phyloP scores from a whole-genome alignment of 2,797 vertebrate species.

The Micrastur ruficollis region DNA sequence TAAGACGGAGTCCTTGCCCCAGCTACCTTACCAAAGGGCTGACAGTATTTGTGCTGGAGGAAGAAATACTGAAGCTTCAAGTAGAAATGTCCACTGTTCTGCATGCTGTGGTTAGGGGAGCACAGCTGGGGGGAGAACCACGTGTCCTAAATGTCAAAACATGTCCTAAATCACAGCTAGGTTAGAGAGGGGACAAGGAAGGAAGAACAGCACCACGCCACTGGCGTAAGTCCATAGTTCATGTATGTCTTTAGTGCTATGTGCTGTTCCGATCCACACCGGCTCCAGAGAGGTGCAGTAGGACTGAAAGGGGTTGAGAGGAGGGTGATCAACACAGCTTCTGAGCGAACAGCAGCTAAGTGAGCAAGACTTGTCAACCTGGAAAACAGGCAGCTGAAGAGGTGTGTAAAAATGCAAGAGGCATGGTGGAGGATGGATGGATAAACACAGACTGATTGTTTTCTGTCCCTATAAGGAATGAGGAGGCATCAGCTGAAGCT shows the following conservation, averaged over 20 bases:
- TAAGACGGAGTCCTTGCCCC: not conserved
- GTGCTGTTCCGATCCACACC: not conserved
- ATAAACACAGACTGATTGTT: not conserved
- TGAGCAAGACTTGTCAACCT: not conserved
- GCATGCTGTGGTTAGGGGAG: not conserved
- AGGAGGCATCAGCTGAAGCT: not conserved
- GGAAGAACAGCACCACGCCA: not conserved
- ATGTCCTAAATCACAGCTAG: not conserved
- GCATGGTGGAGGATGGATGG: not conserved
- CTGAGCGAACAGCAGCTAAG: not conserved
- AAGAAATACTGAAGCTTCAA: not conserved
- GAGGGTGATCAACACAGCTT: not conserved
- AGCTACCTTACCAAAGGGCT: not conserved
- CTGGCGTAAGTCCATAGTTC: not conserved
- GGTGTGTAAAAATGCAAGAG: not conserved
- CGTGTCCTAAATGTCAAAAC: not conserved
- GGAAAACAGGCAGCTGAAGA: not conserved
- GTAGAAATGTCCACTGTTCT: not conserved
- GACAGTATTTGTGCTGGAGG: not conserved
- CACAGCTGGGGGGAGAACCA: not conserved
- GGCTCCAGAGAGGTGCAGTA: not conserved
- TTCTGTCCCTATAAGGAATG: not conserved
- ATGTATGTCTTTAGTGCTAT: not conserved
- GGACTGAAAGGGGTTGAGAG: not conserved
- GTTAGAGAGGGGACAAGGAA: not conserved